A percentile compares a stretch with the other conserved stretches of the same genome.
Evolutionary conservation across 2,797 vertebrate genomes (phyloP).

Genomic region (Chromobotia macracanthus): DNA sequence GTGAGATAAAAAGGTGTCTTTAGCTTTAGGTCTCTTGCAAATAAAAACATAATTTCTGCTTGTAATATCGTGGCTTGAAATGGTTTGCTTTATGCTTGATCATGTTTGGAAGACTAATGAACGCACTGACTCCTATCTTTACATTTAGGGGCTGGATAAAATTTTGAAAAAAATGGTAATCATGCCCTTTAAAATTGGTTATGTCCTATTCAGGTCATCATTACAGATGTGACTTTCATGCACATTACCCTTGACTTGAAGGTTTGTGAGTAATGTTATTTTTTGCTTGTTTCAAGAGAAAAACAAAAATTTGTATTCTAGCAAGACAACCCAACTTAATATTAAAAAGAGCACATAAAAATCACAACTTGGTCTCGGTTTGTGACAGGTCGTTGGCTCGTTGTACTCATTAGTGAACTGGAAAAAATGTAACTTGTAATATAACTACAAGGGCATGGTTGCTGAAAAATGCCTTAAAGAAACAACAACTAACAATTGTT

Average conservation of each 20-base stretch:
- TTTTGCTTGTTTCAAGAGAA: constrained; percentile 51
- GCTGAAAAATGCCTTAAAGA: constrained; percentile 3
- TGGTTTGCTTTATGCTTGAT: constrained; percentile 4
- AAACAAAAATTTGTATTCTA: constrained; percentile 42
- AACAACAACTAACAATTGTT: not conserved
- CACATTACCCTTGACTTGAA: constrained; percentile 31
- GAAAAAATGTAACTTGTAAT: not conserved
- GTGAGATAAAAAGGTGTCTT: not conserved
- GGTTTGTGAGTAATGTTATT: constrained; percentile 30
- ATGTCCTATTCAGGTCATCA: not conserved
- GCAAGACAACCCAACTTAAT: constrained; percentile 43
- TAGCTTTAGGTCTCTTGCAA: constrained; percentile 18
- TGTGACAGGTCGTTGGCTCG: constrained; percentile 26
- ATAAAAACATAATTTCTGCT: not conserved
- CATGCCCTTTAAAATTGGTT: constrained; percentile 7
- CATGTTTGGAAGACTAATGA: not conserved
- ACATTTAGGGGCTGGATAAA: not conserved
- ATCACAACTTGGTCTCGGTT: constrained; percentile 46
- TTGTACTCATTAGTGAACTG: not conserved
- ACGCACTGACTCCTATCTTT: not conserved
- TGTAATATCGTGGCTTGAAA: not conserved
- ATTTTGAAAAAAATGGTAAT: not conserved
- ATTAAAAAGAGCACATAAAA: constrained; percentile 48
- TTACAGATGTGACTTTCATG: constrained; percentile 32
- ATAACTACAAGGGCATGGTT: constrained; percentile 17